Evolutionary conservation across 2,888 invertebrate genomes (phyloP).

Genomic region (Tuta absoluta): DNA sequence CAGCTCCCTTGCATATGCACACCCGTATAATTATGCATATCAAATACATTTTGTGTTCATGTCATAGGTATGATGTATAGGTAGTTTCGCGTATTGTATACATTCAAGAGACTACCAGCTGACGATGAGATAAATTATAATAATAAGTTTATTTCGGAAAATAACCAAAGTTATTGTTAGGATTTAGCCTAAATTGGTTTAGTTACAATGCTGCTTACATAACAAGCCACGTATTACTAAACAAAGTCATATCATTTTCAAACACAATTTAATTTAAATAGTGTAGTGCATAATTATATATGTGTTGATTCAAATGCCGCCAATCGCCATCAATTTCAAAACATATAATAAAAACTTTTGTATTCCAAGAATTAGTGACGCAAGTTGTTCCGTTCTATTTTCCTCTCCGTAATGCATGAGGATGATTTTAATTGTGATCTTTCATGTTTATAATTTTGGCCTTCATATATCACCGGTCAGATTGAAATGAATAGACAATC

Average conservation of each 20-base stretch:
- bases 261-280: too few species aligned
- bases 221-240: too few species aligned
- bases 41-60: slow-evolving; percentile 19
- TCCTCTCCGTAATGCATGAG: neutral
- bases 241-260: too few species aligned
- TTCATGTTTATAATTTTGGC: neutral
- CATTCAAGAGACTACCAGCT: neutral
- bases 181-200: too few species aligned
- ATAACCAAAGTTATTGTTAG: too few species aligned
- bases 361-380: slow-evolving; percentile 4
- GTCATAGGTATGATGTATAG: neutral
- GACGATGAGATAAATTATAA: slow-evolving; percentile 2
- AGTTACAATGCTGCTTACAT: too few species aligned
- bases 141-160: too few species aligned
- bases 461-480: slow-evolving; percentile 7
- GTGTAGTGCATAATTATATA: too few species aligned
- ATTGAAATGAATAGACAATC: slow-evolving; percentile 50
- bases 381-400: neutral
- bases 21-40: slow-evolving; percentile 29
- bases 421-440: neutral
- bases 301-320: slow-evolving; percentile 18
- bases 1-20: slow-evolving; percentile 30
- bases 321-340: slow-evolving; percentile 13
- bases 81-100: slow-evolving; percentile 1
- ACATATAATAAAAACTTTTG: neutral